Evolutionary conservation across 92 coral and sea anemone species (phyloP).

Genomic region (Zoanthus sansibaricus): DNA sequence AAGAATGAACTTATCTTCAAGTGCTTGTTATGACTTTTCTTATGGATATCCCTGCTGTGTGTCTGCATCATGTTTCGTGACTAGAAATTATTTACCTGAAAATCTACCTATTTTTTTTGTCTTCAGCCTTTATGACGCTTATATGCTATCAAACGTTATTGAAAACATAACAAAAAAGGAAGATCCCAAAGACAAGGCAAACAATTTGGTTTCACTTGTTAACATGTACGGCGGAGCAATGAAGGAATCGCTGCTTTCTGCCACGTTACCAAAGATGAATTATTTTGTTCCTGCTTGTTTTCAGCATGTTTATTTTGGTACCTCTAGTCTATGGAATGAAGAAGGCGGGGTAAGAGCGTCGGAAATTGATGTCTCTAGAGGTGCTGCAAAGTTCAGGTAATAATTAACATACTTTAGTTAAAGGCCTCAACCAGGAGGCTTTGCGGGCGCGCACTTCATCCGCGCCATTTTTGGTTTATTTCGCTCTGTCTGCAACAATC

Average conservation of each 20-base stretch:
- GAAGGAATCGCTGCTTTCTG: conserved; percentile 58
- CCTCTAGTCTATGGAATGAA: conserved; percentile 68
- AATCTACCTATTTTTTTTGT: conserved; percentile 41
- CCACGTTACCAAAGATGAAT: conserved; percentile 18
- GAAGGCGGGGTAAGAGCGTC: conserved; percentile 49
- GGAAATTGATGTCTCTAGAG: conserved; percentile 56
- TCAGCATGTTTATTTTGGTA: conserved; percentile 66
- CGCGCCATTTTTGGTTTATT: no score
- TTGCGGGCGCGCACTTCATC: no score
- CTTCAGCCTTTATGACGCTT: conserved; percentile 62
- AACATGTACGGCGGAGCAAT: conserved; percentile 77
- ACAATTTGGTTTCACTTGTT: conserved; percentile 60
- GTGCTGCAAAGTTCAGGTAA: conserved; percentile 67
- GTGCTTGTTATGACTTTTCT: conserved; percentile 55
- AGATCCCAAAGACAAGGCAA: conserved; percentile 47
- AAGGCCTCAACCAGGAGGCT: no score
- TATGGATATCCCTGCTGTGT: conserved; percentile 61
- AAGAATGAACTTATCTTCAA: conserved; percentile 14
- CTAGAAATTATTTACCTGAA: conserved; percentile 48
- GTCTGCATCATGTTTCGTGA: conserved; percentile 54
- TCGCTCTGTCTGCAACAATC: no score
- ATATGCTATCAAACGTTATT: conserved; percentile 61
- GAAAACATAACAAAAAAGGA: conserved; percentile 53
- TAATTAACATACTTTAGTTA: no score
- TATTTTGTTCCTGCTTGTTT: conserved; percentile 69